A percentile compares a stretch with the other conserved stretches of the same genome.
phyloP scores from a whole-genome alignment of 2,888 invertebrate genomes.

The Drosophila mimica region DNA sequence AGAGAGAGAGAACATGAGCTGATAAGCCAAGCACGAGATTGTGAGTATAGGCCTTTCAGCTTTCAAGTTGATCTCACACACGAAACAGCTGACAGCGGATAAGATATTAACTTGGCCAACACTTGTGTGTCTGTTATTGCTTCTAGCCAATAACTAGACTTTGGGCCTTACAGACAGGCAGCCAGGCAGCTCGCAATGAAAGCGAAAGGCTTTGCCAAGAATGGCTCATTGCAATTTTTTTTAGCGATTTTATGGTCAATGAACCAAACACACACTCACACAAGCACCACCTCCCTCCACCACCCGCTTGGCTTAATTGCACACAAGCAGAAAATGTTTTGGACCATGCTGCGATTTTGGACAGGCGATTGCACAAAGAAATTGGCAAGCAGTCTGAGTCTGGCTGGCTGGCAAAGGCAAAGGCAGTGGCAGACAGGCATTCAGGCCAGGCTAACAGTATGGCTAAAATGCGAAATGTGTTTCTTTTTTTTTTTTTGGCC shows the following conservation, averaged over 20 bases:
- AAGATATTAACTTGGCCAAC: slow-evolving; percentile 39
- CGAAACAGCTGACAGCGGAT: slow-evolving; percentile 50
- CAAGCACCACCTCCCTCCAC: background rate
- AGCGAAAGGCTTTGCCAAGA: slow-evolving; percentile 53
- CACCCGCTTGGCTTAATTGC: slow-evolving; percentile 40
- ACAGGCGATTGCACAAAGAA: slow-evolving; percentile 75
- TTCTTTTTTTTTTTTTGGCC: slow-evolving; percentile 51
- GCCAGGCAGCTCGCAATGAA: slow-evolving; percentile 16
- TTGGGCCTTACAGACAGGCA: slow-evolving; percentile 6
- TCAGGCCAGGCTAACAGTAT: slow-evolving; percentile 34
- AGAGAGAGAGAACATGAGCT: slow-evolving; percentile 24
- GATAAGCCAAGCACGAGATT: slow-evolving; percentile 34
- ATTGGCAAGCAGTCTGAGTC: slow-evolving; percentile 56
- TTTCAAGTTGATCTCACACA: slow-evolving; percentile 44
- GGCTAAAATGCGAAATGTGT: slow-evolving; percentile 51
- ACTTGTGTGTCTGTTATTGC: background rate
- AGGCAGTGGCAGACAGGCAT: slow-evolving; percentile 5
- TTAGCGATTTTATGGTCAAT: slow-evolving; percentile 33
- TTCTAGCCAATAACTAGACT: slow-evolving; percentile 3
- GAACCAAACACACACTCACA: slow-evolving; percentile 27
- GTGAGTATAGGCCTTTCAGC: slow-evolving; percentile 6
- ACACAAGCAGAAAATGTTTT: slow-evolving; percentile 20
- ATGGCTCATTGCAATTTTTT: slow-evolving; percentile 28
- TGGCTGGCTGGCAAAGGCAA: slow-evolving; percentile 2
- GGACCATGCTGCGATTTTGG: slow-evolving; percentile 47